Evolutionary conservation across 1,140 invertebrate genomes (phyloP).

Genomic region (Drosophila tristis): DNA sequence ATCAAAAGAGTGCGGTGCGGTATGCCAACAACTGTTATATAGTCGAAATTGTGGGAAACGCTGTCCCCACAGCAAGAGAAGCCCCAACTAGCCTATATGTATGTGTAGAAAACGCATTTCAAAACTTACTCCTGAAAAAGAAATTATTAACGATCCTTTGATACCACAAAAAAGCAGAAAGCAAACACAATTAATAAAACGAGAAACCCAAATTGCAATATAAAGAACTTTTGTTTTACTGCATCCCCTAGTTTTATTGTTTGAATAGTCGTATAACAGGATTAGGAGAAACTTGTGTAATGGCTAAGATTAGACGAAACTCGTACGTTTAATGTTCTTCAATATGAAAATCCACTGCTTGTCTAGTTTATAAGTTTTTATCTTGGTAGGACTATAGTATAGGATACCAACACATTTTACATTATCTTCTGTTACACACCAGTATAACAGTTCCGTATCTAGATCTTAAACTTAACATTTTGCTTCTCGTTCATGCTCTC

Average conservation of each 20-base stretch:
- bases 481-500: constrained; percentile 75
- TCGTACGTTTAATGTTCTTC: too few species aligned
- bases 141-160: constrained; percentile 62
- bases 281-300: too few species aligned
- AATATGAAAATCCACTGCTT: not conserved
- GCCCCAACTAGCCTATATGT: constrained; percentile 48
- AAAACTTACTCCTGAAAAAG: constrained; percentile 40
- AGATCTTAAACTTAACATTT: constrained; percentile 81
- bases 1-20: constrained; percentile 32
- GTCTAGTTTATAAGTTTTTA: constrained; percentile 26
- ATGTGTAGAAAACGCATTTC: constrained; percentile 71
- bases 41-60: constrained; percentile 58
- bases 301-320: too few species aligned
- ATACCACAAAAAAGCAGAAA: constrained; percentile 54
- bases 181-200: constrained; percentile 49
- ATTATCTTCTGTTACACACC: constrained; percentile 11
- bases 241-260: constrained; percentile 23
- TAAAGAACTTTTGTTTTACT: constrained; percentile 32
- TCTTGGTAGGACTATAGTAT: not conserved
- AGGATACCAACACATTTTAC: not conserved
- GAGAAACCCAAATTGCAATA: constrained; percentile 62
- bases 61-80: constrained; percentile 33
- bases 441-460: constrained; percentile 37
- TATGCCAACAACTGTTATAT: constrained; percentile 46
- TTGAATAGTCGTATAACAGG: too few species aligned